These are phyloP conservation scores for Berghia stephanieae DNA, from an alignment of 1,140 invertebrate genomes.

Conservation along the genomic window DNA sequence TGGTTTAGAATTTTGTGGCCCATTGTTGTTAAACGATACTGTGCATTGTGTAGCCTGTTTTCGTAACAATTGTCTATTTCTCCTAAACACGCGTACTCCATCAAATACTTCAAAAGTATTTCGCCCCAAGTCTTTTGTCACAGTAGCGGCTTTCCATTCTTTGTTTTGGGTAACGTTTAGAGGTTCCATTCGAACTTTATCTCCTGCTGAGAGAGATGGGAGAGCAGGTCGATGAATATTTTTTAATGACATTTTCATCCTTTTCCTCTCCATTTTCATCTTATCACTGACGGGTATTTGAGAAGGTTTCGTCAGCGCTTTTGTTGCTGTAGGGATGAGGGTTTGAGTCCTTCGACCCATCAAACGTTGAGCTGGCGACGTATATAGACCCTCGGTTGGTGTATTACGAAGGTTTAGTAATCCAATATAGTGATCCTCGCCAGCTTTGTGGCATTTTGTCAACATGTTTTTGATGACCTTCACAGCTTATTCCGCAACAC, in stretches of 20 bases:
- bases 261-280: constrained; percentile 18
- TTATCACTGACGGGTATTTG: not conserved
- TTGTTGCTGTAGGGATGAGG: constrained; percentile 33
- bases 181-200: constrained; percentile 29
- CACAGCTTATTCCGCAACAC: constrained; percentile 42
- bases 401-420: constrained; percentile 42
- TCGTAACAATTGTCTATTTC: no score
- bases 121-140: no score
- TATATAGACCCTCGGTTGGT: constrained; percentile 29
- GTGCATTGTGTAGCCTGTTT: no score
- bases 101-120: no score
- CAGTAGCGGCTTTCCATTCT: no score
- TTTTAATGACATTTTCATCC: constrained; percentile 9
- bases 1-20: not conserved
- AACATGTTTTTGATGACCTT: constrained; percentile 43
- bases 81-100: no score
- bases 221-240: constrained; percentile 10
- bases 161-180: not conserved
- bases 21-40: not conserved
- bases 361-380: constrained; percentile 34
- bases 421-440: constrained; percentile 37
- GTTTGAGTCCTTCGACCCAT: constrained; percentile 34
- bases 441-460: constrained; percentile 33
- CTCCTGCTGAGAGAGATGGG: constrained; percentile 16
- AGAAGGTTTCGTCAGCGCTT: not conserved